phyloP scores from a whole-genome alignment of 1,140 invertebrate genomes.

The Brevipalpus yothersi region DNA sequence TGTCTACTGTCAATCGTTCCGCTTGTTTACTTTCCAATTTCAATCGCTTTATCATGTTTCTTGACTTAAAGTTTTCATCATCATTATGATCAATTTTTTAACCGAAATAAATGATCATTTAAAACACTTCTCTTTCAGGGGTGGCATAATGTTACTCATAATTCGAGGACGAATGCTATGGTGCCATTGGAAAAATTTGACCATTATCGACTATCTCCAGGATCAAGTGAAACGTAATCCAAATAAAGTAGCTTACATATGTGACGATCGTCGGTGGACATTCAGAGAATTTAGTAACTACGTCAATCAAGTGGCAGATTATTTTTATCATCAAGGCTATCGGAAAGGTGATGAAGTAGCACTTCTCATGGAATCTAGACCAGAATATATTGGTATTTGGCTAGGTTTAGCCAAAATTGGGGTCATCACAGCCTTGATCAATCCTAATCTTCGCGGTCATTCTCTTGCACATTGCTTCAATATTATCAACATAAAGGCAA shows the following conservation, averaged over 20 bases:
- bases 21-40: too few relatives aligned
- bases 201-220: background rate
- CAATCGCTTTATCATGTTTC: too few relatives aligned
- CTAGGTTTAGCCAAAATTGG: conserved; percentile 35
- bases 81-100: too few relatives aligned
- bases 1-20: too few relatives aligned
- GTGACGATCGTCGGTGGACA: conserved; percentile 51
- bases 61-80: too few relatives aligned
- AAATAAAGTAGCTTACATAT: conserved; percentile 49
- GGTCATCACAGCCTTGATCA: conserved; percentile 17
- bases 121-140: background rate
- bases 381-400: conserved; percentile 62
- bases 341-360: conserved; percentile 50
- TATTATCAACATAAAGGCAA: conserved; percentile 15
- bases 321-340: conserved; percentile 39
- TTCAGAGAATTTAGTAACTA: conserved; percentile 42
- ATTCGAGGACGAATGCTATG: background rate
- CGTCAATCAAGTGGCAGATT: conserved; percentile 48
- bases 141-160: background rate
- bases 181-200: background rate
- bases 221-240: conserved; percentile 28
- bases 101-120: too few relatives aligned
- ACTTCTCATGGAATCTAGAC: conserved; percentile 54
- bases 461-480: conserved; percentile 16
- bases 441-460: conserved; percentile 15